Evolutionary conservation across 2,888 invertebrate species (phyloP).

Genomic region (Agriopis marginaria): DNA sequence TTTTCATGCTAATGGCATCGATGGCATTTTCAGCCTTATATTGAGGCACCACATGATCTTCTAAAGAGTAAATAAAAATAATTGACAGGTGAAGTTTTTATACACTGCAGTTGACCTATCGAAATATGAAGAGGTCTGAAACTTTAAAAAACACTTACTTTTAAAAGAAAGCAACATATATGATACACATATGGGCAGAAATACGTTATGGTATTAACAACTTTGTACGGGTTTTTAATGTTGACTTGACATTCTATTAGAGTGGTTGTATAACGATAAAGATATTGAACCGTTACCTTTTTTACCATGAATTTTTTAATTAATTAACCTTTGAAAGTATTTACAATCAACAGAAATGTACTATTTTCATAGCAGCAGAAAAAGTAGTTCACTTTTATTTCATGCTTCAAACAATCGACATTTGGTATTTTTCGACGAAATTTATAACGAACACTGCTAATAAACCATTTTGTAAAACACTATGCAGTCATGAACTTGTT

Average conservation of each 20-base stretch:
- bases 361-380: conserved; percentile 2
- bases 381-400: conserved; percentile 7
- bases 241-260: conserved; percentile 36
- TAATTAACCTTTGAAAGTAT: conserved; percentile 37
- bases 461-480: background rate
- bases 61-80: conserved; percentile 42
- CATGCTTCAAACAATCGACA: conserved; percentile 1
- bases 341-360: conserved; percentile 18
- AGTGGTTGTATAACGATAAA: conserved; percentile 19
- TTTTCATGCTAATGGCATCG: conserved; percentile 28
- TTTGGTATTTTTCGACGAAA: conserved; percentile 12
- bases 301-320: conserved; percentile 2
- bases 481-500: background rate
- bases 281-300: conserved; percentile 16
- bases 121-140: conserved; percentile 30
- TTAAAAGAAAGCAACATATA: conserved; percentile 28
- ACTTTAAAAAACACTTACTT: conserved; percentile 20
- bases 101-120: conserved; percentile 57
- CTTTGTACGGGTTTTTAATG: conserved; percentile 28
- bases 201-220: conserved; percentile 38
- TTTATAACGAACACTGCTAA: conserved; percentile 5
- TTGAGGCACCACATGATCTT: conserved; percentile 40
- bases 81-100: conserved; percentile 59
- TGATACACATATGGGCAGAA: conserved; percentile 39
- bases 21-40: conserved; percentile 53